Evolutionary conservation across 1,140 invertebrate species (phyloP).

Genomic region (Drosophila repletoides): DNA sequence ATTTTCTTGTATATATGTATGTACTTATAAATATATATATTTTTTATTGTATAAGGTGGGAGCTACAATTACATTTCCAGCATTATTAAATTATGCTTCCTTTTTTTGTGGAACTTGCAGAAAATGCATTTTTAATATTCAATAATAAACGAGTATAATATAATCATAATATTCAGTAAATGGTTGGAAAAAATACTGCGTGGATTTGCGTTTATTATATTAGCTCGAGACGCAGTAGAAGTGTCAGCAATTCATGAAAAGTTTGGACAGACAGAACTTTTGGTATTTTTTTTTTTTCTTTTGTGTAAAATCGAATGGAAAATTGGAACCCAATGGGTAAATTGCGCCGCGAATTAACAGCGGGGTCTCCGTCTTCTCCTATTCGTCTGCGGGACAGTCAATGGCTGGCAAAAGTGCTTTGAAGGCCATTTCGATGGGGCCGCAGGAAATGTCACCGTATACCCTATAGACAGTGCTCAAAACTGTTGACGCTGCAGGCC

Average conservation of each 20-base stretch:
- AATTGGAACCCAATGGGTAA: slow-evolving; percentile 18
- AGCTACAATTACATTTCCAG: slow-evolving; percentile 19
- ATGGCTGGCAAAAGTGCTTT: slow-evolving; percentile 53
- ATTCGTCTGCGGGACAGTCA: slow-evolving; percentile 5
- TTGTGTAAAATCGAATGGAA: slow-evolving; percentile 21
- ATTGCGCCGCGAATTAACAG: slow-evolving; percentile 36
- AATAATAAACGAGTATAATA: slow-evolving; percentile 1
- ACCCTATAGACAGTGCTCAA: slow-evolving; percentile 35
- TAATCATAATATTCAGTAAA: slow-evolving; percentile 14
- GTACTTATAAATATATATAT: neutral
- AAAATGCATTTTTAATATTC: slow-evolving; percentile 1
- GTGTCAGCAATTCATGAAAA: slow-evolving; percentile 23
- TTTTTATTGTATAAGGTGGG: neutral
- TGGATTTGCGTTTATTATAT: slow-evolving; percentile 16
- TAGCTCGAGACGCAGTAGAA: neutral
- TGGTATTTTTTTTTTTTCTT: too few relatives aligned
- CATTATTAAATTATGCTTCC: neutral
- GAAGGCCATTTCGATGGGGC: slow-evolving; percentile 52
- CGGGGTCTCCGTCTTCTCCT: neutral
- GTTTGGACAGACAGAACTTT: neutral
- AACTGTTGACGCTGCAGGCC: slow-evolving; percentile 57
- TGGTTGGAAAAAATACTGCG: slow-evolving; percentile 8
- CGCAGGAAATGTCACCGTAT: slow-evolving; percentile 73
- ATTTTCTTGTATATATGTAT: neutral
- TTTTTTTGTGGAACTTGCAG: slow-evolving; percentile 17